Evolutionary conservation across 2,113 vertebrate species (phyloP), one percentile per base, ranked within the genome.

Genomic region (Calidris pygmaea): DNA sequence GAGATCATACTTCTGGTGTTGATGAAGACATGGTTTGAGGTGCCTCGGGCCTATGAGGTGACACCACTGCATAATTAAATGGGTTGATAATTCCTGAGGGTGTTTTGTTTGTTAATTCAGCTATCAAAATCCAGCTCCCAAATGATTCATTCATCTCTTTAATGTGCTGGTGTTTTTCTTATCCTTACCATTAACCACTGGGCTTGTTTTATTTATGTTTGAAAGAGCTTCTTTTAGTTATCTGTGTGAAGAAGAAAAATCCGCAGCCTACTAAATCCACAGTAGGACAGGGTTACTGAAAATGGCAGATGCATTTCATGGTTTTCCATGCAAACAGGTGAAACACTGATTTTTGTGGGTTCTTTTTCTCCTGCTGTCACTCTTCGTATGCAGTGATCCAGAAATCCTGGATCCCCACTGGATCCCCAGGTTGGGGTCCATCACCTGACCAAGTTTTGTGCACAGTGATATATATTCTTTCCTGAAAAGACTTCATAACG

Each of bases 361-460:
- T 82, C 18, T 32, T 87, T 59, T 85, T 62, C 24, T 48, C 26
- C 52, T 59, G 5, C 41, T 59, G n/a, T 88, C 3, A 7, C 4
- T 47, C 14, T 65, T 22, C 34, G 3, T 62, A 21, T 34, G 23
- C 41, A 71, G 7, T n/a, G 34, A 65, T 21, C 24, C 37, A 75
- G 37, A 58, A 90, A 72, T 45, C 6, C 37, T 78, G 67, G 30
- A 85, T 77, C 43, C 5, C 12, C 39, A 14, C n/a, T 73, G 70
- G 15, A 50, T 77, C 9, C 63, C 39, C 30, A 41, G 15, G 10
- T 26, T 30, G 14, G 7, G 4, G 18, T 48, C 14, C 29, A 29
- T 48, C 34, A 71, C 6, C 14, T 30, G 14, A 26, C 24, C 0
- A 0, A 3, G 9, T 73, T 10, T 21, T 18, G 2, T n/a, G 9